phyloP scores from a whole-genome alignment of 1,140 invertebrate species.

The Cydia splendana region DNA sequence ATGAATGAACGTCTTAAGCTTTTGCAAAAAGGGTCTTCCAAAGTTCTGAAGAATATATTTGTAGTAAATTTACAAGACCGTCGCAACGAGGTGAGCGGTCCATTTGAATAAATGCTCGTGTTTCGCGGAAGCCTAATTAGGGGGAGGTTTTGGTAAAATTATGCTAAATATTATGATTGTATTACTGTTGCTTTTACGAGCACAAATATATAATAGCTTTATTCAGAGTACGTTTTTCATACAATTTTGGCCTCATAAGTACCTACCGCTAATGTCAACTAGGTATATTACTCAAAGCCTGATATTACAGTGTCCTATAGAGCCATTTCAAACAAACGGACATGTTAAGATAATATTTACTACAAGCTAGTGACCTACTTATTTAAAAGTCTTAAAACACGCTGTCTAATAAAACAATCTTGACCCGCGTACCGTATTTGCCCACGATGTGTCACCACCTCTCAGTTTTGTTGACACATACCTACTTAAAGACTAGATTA shows the following conservation, averaged over 20 bases:
- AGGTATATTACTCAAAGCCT: too few species aligned
- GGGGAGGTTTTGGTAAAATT: slow-evolving; percentile 18
- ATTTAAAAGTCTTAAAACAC: not conserved
- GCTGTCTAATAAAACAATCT: not conserved
- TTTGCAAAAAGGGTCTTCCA: slow-evolving; percentile 36
- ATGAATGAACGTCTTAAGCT: slow-evolving; percentile 45
- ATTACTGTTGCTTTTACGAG: slow-evolving; percentile 12
- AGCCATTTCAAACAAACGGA: too few species aligned
- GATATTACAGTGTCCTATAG: too few species aligned
- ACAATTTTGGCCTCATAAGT: too few species aligned
- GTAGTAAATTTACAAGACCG: slow-evolving; percentile 27
- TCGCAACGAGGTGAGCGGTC: slow-evolving; percentile 16
- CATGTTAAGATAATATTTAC: too few species aligned
- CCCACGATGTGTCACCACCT: not conserved
- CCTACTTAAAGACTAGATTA: not conserved
- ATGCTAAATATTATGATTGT: slow-evolving; percentile 26
- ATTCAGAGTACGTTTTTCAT: not conserved
- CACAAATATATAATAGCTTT: slow-evolving; percentile 2
- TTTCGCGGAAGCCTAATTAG: slow-evolving; percentile 21
- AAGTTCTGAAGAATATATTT: slow-evolving; percentile 32
- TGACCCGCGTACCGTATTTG: not conserved
- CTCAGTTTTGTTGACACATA: not conserved
- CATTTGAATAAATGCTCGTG: slow-evolving; percentile 27
- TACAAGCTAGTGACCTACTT: not conserved
- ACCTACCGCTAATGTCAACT: too few species aligned